phyloP scores from a whole-genome alignment of 2,888 invertebrate species.

The Rotaria socialis region DNA sequence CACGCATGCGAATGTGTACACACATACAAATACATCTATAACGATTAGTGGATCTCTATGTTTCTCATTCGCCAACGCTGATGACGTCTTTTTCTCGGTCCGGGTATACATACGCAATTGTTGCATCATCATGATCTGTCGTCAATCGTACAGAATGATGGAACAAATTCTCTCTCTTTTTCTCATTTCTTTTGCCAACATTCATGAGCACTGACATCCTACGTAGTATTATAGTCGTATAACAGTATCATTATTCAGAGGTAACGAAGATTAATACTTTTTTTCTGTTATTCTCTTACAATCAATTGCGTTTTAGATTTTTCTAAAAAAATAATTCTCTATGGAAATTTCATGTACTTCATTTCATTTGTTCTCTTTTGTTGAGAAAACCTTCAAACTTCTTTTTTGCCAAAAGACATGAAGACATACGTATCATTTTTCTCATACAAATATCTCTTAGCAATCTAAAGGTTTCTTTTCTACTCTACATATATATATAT shows the following conservation, averaged over 20 bases:
- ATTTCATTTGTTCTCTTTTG: background rate
- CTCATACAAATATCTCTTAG: background rate
- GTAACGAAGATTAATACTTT: background rate
- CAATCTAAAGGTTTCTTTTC: background rate
- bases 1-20: background rate
- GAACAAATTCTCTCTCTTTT: background rate
- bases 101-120: background rate
- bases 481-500: background rate
- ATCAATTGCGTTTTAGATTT: too few relatives aligned
- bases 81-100: background rate
- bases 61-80: background rate
- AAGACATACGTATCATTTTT: conserved; percentile 3
- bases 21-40: background rate
- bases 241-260: background rate
- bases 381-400: background rate
- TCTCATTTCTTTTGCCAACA: background rate
- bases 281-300: background rate
- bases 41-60: background rate
- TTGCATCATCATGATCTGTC: conserved; percentile 25
- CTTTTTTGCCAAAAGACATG: background rate
- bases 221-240: background rate
- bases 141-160: background rate
- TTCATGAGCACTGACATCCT: background rate
- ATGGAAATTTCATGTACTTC: background rate
- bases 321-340: background rate